These are phyloP conservation scores for Aricia artaxerxes DNA, from an alignment of 2,888 invertebrate species.

Conservation along the genomic window DNA sequence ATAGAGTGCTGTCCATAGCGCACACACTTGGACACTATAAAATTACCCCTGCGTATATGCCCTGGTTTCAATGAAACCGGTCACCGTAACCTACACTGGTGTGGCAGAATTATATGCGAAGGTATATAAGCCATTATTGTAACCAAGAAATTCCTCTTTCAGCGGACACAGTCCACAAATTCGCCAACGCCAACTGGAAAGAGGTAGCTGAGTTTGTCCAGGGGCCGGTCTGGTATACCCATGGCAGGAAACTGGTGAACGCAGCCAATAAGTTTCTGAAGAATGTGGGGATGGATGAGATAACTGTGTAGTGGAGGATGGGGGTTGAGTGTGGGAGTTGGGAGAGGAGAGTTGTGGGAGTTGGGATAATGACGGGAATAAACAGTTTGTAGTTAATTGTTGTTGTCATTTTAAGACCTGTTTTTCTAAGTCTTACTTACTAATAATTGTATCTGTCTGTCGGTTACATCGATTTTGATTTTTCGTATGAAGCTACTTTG, in stretches of 20 bases:
- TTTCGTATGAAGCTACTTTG: too few species aligned
- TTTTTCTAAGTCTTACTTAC: too few species aligned
- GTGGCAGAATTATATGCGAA: too few species aligned
- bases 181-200: conserved; percentile 50
- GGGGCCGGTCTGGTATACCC: conserved; percentile 42
- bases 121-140: too few species aligned
- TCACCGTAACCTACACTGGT: too few species aligned
- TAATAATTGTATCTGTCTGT: too few species aligned
- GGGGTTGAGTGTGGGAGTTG: background rate
- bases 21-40: too few species aligned
- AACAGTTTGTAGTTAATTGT: background rate
- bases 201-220: conserved; percentile 47
- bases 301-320: background rate
- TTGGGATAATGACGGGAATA: background rate
- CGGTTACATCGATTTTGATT: too few species aligned
- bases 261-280: conserved; percentile 44
- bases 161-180: conserved; percentile 46
- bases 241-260: conserved; percentile 43
- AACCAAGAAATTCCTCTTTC: background rate
- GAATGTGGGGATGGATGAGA: conserved; percentile 17
- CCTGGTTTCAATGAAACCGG: too few species aligned
- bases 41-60: too few species aligned
- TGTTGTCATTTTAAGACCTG: background rate
- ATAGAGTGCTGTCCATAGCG: too few species aligned
- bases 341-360: background rate